Percentiles rank a stretch among this genome's conserved stretches.
Evolutionary conservation across 2,888 invertebrate genomes (phyloP).

Genomic region (Lasioglossum oenotherae): DNA sequence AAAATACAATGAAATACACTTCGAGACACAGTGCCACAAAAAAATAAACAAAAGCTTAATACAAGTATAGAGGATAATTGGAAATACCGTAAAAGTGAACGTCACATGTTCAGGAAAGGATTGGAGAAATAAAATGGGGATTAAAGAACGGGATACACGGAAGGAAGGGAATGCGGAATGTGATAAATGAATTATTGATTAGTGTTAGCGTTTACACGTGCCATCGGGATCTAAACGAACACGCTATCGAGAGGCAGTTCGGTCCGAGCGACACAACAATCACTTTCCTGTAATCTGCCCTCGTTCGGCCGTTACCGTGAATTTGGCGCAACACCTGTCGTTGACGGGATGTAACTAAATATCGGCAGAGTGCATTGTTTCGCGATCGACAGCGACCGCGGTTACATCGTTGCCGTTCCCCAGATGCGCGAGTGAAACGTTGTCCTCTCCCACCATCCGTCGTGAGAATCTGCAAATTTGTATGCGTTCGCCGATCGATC

Average conservation of each 20-base stretch:
- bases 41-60: no score
- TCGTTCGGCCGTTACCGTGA: conserved; percentile 34
- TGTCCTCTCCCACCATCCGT: conserved; percentile 4
- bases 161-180: background rate
- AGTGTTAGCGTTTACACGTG: conserved; percentile 16
- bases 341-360: conserved; percentile 53
- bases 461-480: conserved; percentile 2
- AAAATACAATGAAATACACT: background rate
- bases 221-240: background rate
- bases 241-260: background rate
- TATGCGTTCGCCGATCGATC: conserved; percentile 17
- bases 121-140: background rate
- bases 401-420: conserved; percentile 40
- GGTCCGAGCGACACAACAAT: conserved; percentile 14
- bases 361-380: conserved; percentile 50
- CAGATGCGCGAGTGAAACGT: conserved; percentile 18
- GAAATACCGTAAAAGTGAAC: background rate
- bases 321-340: conserved; percentile 40
- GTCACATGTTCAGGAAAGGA: background rate
- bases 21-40: no score
- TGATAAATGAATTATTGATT: conserved; percentile 10
- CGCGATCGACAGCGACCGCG: conserved; percentile 48
- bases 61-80: background rate
- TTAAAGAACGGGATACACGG: background rate
- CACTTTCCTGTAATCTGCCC: conserved; percentile 51